phyloP scores from a whole-genome alignment of 1,140 invertebrate species.

The Sycophila sp. region DNA sequence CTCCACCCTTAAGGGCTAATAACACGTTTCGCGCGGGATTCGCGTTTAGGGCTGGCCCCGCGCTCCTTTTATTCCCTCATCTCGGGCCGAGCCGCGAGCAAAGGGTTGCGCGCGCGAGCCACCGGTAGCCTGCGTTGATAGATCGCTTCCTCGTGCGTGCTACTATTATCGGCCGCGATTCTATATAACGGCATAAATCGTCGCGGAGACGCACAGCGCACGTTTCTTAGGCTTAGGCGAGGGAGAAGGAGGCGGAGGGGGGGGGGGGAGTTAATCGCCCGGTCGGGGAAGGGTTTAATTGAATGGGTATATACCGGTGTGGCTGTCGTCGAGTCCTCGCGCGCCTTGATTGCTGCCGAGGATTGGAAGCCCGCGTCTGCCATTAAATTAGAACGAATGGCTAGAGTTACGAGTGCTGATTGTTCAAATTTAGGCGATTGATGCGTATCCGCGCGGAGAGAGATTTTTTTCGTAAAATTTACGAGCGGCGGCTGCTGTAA shows the following conservation, averaged over 20 bases:
- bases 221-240: not conserved
- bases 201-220: not conserved
- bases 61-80: not conserved
- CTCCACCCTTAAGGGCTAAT: constrained; percentile 27
- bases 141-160: constrained; percentile 1
- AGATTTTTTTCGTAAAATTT: no score
- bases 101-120: not conserved
- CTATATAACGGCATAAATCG: not conserved
- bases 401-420: no score
- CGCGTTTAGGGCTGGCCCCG: not conserved
- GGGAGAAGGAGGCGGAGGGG: not conserved
- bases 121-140: constrained; percentile 26
- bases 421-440: no score
- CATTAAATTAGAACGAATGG: no score
- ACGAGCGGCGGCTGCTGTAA: no score
- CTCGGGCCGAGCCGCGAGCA: not conserved
- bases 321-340: no score
- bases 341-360: no score
- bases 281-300: no score
- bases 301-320: no score
- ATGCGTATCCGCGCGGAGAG: no score
- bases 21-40: constrained; percentile 7
- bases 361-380: no score
- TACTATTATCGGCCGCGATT: not conserved
- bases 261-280: no score